Evolutionary conservation across 2,888 invertebrate genomes (phyloP), one percentile per base, ranked within the genome.

Genomic region (Netelia melanura): DNA sequence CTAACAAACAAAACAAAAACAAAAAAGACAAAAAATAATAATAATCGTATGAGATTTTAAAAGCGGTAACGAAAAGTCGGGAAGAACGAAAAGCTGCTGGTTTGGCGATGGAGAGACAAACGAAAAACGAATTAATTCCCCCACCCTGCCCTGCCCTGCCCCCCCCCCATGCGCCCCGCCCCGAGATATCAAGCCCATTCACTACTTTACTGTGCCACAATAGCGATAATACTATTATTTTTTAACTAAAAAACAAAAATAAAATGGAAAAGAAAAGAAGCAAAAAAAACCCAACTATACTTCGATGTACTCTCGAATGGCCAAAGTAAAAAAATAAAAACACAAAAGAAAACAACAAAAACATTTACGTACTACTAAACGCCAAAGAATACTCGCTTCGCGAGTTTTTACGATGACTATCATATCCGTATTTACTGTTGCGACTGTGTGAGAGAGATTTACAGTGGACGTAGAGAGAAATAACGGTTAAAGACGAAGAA

Each of bases 381-480:
- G 52, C 74, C n/a, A 56, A 52, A 62, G 54, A 65, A 21, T 3
- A 9, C 65, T 65, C 64, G 68, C 70, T 43, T 14, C 54, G 79
- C 75, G 75, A 76, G 76, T 62, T 67, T 54, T 68, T 64, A 81
- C 84, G 81, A 74, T 72, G 84, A 84, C 84, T 77, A 77, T 84
- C 81, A 81, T 84, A 84, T 84, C 84, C 81, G 81, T 84, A 70
- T 61, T 78, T 38, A 74, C 67, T 70, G 72, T 78, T 70, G 52
- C 74, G 74, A 64, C 70, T 58, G 70, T 67, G 70, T 70, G 79
- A 75, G 70, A 75, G 70, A 83, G 75, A 79, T 79, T 75, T 62
- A 14, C 64, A 44, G 54, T 38, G 62, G 62, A 58, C 54, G 54
- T 65, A 30, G 30, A 48, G 68, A 58, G 75, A 54, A 52, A 76